Percentiles rank a stretch among this genome's conserved stretches.
Conservation (phyloP, 92 coral and sea anemone genomes). For the Zoanthus sansibaricus region DNA sequence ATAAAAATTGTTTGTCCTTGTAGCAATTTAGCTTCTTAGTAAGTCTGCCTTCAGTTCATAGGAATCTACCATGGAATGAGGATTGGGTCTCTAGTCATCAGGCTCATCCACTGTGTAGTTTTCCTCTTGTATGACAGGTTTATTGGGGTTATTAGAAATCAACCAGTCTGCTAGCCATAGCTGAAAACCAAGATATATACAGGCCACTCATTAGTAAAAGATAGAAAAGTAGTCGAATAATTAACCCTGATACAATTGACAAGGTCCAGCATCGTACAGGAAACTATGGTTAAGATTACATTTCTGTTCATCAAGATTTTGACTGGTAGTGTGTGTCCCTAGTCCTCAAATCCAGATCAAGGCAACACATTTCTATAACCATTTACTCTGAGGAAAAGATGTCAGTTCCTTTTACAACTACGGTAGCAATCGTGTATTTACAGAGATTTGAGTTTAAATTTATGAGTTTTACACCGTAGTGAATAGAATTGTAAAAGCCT, state of each 20-base stretch:
- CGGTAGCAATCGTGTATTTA: no score
- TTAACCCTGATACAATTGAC: not conserved
- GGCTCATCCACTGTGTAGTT: slow-evolving; percentile 87
- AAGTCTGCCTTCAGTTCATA: not conserved
- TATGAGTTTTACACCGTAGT: no score
- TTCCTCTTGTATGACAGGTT: slow-evolving; percentile 80
- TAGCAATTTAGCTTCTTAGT: not conserved
- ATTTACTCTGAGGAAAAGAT: no score
- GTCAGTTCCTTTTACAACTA: no score
- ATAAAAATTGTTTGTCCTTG: not conserved
- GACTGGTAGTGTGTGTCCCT: no score
- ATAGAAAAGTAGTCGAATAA: not conserved
- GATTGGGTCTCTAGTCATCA: slow-evolving; percentile 59
- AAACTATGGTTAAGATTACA: no score
- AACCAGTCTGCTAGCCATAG: slow-evolving; percentile 98
- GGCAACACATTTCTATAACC: no score
- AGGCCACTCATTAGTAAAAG: not conserved
- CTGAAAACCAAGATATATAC: slow-evolving; percentile 50
- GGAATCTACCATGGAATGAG: not conserved
- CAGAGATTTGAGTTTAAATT: no score
- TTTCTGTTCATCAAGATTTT: no score
- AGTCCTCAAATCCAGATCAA: no score
- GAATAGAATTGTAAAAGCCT: no score
- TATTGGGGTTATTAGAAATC: slow-evolving; percentile 91
- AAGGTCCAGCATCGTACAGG: no score